These are phyloP conservation scores for Agrotis exclamationis DNA, from an alignment of 2,888 invertebrate species.

Conservation along the genomic window DNA sequence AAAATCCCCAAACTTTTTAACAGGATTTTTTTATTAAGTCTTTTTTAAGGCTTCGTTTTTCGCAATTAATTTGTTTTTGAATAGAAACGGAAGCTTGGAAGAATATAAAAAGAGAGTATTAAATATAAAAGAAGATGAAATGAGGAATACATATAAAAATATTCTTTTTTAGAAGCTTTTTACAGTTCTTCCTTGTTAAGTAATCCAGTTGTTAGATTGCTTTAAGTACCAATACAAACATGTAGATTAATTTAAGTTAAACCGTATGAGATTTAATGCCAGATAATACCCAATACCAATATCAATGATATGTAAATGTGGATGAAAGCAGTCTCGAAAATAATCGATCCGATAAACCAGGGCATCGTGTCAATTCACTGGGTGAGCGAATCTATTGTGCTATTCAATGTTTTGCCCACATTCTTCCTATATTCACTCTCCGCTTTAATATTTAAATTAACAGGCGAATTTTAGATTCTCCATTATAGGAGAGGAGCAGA, in stretches of 20 bases:
- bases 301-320: conserved; percentile 26
- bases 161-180: conserved; percentile 6
- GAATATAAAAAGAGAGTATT: too few relatives aligned
- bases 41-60: conserved; percentile 15
- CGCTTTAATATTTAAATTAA: conserved; percentile 44
- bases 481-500: conserved; percentile 6
- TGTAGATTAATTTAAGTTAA: background rate
- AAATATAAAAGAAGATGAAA: too few relatives aligned
- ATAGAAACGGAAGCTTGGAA: conserved; percentile 3
- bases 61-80: conserved; percentile 18
- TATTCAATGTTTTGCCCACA: conserved; percentile 46
- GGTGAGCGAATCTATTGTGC: conserved; percentile 45
- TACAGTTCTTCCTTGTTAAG: background rate
- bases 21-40: conserved; percentile 36
- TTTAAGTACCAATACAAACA: too few relatives aligned
- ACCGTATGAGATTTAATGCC: background rate
- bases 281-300: background rate
- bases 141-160: too few relatives aligned
- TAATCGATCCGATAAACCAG: conserved; percentile 53
- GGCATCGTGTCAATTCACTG: conserved; percentile 35
- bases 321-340: conserved; percentile 51
- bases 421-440: conserved; percentile 36
- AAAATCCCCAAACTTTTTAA: conserved; percentile 28
- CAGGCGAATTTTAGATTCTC: conserved; percentile 33
- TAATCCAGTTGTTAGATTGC: too few relatives aligned